Evolutionary conservation across 1,140 invertebrate species (phyloP).

Genomic region (Tetramorium parvispinum): DNA sequence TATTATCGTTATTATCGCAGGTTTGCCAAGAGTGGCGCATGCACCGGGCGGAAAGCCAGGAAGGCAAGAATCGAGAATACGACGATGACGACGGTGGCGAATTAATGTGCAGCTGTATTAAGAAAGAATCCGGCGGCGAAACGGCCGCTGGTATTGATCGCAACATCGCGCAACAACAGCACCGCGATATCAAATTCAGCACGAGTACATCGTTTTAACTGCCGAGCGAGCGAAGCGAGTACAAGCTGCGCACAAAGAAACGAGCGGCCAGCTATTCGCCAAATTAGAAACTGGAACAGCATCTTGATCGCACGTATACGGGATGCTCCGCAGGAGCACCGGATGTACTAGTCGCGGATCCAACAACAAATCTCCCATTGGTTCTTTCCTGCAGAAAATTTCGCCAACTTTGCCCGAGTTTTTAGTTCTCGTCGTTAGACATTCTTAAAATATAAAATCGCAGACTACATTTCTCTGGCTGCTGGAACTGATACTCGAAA

Average conservation of each 20-base stretch:
- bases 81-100: background rate
- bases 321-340: conserved; percentile 16
- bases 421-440: background rate
- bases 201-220: conserved; percentile 45
- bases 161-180: conserved; percentile 41
- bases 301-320: conserved; percentile 25
- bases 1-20: background rate
- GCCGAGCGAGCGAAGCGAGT: background rate
- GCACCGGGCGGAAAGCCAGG: background rate
- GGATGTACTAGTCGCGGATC: conserved; percentile 4
- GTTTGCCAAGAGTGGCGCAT: background rate
- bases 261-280: conserved; percentile 41
- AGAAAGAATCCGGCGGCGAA: conserved; percentile 11
- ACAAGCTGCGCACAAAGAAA: conserved; percentile 18
- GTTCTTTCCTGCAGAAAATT: background rate
- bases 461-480: background rate
- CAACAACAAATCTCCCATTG: background rate
- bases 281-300: conserved; percentile 57
- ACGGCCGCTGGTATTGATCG: conserved; percentile 56
- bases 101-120: conserved; percentile 19
- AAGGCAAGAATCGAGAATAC: conserved; percentile 24
- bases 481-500: background rate
- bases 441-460: background rate
- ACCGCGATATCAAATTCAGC: conserved; percentile 48
- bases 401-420: background rate